Base-by-base conservation (phyloP, 1,140 invertebrate species). In the Mamestra configurata region DNA sequence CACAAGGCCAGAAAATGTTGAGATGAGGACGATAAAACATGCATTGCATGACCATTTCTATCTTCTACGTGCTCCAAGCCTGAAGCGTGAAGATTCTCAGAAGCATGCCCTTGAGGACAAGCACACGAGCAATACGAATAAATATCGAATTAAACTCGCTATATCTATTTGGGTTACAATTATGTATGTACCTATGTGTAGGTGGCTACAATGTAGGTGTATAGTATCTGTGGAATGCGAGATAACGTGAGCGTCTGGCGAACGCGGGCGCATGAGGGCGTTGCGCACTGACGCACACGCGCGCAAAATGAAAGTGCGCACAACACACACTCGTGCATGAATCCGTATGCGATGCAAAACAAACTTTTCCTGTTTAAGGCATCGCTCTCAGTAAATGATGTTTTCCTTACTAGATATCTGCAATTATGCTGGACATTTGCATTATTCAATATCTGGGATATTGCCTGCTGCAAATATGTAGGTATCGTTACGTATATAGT, bases 81-180 rank as follows among this genome's bases (percentile, higher is more conserved):
- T n/a, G n/a, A n/a, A n/a, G 22, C 49, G 51, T 24, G 13, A 10
- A 64, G 18, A 46, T 51, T 46, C 70, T 55, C 24, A 24, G 27
- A 40, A 53, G 10, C 46, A 55, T 40, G 49, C 59, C 61, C 75
- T 77, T 77, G 61, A 68, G 18, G 43, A 49, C 40, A 66, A n/a
- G 6, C 37, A 27, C 43, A 53, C 27, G 61, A 53, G 31, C 10
- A 11, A 59, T 22, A 77, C n/a, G 40, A 51, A 49, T 68, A 68
- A 40, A 77, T 40, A 5, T 37, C 61, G 51, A 55, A 77, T 53
- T 53, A 46, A 35, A 53, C 35, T 68, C 24, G 8, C n/a, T 59
- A 22, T 77, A 77, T 77, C 75, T 77, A 77, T 77, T 77, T 77
- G 27, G 75, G 75, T 77, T 77, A 77, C 61, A 77, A 77, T 68